Evolutionary conservation across 2,888 invertebrate species (phyloP), one percentile per base, ranked within the genome.

Genomic region (Plebejus anna): DNA sequence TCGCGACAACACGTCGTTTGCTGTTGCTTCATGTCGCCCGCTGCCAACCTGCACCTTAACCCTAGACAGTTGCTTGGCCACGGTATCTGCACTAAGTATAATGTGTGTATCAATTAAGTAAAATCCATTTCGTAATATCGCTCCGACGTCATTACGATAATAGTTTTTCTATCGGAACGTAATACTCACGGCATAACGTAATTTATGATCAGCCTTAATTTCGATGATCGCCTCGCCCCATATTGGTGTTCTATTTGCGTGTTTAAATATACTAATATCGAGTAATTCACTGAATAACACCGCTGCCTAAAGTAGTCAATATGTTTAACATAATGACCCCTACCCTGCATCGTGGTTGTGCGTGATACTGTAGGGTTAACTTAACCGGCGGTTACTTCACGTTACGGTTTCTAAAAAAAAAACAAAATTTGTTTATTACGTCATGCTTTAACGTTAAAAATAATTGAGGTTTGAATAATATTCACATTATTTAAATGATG

Each of bases 261-360:
- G 90, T 86, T 87, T 86, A 87, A 85, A 87, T 87, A 87, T 87
- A 91, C 89, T 90, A 89, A 90, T 88, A 88, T 82, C 82, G 83
- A 88, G 87, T 88, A 86, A 90, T 89, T 88, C 84, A 90, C 87
- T 90, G 85, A 90, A 90, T 90, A 90, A 90, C 88, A 87, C 84
- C 80, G 82, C 87, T 86, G 88, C 84, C 89, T 87, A 88, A 87
- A 87, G 84, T 85, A 87, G 86, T 87, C 87, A 85, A 88, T 89
- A 87, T 83, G 82, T 84, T 85, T 81, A 82, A 83, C 84, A 85
- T 84, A 88, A 89, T 86, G 83, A 86, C 84, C 87, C 84, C 78
- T 82, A 83, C 84, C 85, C 85, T 87, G 87, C 88, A 89, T 85
- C 84, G 85, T 88, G 85, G 83, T 85, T 86, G 88, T 90, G 90